These are phyloP conservation scores for Zaprionus gabonicus DNA, from an alignment of 1,140 invertebrate species.

Conservation along the genomic window DNA sequence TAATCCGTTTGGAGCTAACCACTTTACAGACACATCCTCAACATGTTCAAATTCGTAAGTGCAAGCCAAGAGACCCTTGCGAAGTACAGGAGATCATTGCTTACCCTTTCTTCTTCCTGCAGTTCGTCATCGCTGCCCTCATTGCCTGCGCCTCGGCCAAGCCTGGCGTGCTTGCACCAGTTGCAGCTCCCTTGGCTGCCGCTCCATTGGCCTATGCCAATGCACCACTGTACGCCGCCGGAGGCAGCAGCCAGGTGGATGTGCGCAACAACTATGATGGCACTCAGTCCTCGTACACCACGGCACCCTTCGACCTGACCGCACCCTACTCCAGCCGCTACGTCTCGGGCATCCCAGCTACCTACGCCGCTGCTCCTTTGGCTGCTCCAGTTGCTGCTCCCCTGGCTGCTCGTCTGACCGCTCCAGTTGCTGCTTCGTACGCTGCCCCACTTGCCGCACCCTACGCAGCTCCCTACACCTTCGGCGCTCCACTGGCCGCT, in stretches of 20 bases:
- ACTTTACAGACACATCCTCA: conserved; percentile 43
- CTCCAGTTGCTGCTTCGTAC: conserved; percentile 56
- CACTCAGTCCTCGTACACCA: conserved; percentile 78
- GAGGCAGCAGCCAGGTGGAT: conserved; percentile 78
- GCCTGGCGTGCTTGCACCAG: conserved; percentile 71
- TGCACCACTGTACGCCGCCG: conserved; percentile 75
- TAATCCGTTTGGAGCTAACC: conserved; percentile 59
- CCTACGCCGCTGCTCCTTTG: conserved; percentile 73
- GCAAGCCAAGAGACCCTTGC: background rate
- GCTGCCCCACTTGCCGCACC: conserved; percentile 50
- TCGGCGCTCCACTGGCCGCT: conserved; percentile 50
- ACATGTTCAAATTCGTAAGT: conserved; percentile 83
- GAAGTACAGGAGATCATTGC: no score
- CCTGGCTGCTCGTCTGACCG: conserved; percentile 57
- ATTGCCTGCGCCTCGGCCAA: conserved; percentile 70
- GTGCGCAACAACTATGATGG: conserved; percentile 79
- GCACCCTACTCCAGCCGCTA: conserved; percentile 86
- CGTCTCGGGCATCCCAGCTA: conserved; percentile 70
- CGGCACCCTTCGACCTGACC: conserved; percentile 73
- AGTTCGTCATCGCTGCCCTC: conserved; percentile 69
- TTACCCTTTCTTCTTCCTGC: background rate
- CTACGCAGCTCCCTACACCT: conserved; percentile 77
- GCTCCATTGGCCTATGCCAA: conserved; percentile 80
- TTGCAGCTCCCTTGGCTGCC: conserved; percentile 63
- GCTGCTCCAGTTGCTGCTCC: conserved; percentile 70